Evolutionary conservation across 2,797 vertebrate species (phyloP).

Genomic region (Rhynchonycteris naso): DNA sequence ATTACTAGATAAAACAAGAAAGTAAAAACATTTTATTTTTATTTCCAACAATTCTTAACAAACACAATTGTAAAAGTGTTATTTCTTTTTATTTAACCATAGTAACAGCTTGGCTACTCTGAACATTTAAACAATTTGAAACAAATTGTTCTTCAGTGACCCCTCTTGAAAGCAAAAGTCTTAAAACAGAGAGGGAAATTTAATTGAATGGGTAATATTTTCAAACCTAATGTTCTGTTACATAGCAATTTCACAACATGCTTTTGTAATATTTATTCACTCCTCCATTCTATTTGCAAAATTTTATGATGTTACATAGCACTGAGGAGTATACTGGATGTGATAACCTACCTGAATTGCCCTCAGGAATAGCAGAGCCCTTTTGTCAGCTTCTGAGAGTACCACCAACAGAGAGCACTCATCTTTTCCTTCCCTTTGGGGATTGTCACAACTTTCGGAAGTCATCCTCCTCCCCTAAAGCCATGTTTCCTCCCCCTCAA

Average conservation of each 20-base stretch:
- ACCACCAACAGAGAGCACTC: not conserved
- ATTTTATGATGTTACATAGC: not conserved
- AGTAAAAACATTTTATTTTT: slow-evolving; percentile 9
- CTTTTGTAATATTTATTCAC: not conserved
- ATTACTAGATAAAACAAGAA: not conserved
- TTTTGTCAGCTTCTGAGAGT: not conserved
- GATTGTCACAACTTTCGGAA: not conserved
- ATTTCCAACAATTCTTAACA: slow-evolving; percentile 40
- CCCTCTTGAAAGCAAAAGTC: not conserved
- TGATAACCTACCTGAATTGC: not conserved
- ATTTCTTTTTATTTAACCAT: not conserved
- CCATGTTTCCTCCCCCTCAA: not conserved
- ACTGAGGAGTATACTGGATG: not conserved
- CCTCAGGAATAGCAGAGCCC: not conserved
- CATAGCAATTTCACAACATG: not conserved
- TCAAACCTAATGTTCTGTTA: not conserved
- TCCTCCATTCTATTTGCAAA: not conserved
- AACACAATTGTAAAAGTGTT: not conserved
- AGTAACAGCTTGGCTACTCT: not conserved
- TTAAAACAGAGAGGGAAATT: not conserved
- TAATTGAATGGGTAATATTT: slow-evolving; percentile 34
- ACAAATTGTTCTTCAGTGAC: slow-evolving; percentile 17
- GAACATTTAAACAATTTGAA: not conserved
- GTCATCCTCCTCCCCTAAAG: not conserved
- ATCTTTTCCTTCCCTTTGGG: not conserved